Conservation (phyloP, 2,888 invertebrate species). For the Herminia tarsipennalis region DNA sequence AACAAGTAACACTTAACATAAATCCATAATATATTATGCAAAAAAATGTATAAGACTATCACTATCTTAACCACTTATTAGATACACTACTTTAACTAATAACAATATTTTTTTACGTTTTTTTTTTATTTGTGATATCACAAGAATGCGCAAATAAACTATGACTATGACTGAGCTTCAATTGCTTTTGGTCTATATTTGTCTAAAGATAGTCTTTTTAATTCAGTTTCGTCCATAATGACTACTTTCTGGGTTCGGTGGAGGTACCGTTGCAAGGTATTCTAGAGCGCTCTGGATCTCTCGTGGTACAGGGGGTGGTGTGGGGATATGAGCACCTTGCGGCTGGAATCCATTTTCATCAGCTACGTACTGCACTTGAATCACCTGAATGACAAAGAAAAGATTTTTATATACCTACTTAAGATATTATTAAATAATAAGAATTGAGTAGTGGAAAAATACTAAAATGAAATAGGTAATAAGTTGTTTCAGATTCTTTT, state of each 20-base stretch:
- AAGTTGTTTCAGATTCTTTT: no score
- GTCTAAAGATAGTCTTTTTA: not conserved
- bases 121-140: constrained; percentile 4
- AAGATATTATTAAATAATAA: no score
- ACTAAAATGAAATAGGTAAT: no score
- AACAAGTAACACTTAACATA: constrained; percentile 29
- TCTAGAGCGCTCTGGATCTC: constrained; percentile 88
- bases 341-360: constrained; percentile 91
- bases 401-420: not conserved
- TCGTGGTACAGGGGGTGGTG: constrained; percentile 88
- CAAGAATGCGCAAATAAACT: constrained; percentile 8
- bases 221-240: constrained; percentile 48
- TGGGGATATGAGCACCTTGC: constrained; percentile 87
- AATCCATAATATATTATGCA: constrained; percentile 33
- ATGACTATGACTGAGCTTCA: constrained; percentile 15
- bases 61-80: constrained; percentile 19
- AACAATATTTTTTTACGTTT: constrained; percentile 19
- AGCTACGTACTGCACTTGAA: constrained; percentile 87
- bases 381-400: constrained; percentile 62
- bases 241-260: constrained; percentile 62
- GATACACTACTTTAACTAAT: constrained; percentile 10
- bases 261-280: constrained; percentile 87
- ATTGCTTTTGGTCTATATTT: constrained; percentile 1
- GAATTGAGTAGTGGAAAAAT: not conserved
- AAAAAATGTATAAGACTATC: constrained; percentile 23